Evolutionary conservation across 2,113 vertebrate species (phyloP).

Genomic region (Catharus fuscescens): DNA sequence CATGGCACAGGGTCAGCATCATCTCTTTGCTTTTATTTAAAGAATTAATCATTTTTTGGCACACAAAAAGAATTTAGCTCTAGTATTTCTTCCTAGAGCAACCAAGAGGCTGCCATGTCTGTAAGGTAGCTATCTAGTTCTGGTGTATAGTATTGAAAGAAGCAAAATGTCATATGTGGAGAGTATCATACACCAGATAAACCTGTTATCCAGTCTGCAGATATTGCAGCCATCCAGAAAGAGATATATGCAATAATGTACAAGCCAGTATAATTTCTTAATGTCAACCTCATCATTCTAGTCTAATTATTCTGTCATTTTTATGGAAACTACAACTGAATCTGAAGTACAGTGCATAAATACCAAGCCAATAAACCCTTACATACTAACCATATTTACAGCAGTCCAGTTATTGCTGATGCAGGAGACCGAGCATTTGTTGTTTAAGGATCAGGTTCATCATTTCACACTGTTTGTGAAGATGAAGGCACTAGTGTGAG

Average conservation of each 20-base stretch:
- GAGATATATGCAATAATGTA: neutral
- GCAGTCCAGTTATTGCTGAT: neutral
- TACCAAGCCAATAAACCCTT: neutral
- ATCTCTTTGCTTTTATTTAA: neutral
- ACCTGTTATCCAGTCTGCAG: neutral
- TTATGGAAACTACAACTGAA: neutral
- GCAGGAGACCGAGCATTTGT: neutral
- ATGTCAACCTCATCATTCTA: neutral
- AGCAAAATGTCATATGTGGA: neutral
- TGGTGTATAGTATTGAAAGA: neutral
- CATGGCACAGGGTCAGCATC: neutral
- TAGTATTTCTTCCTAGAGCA: neutral
- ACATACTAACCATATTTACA: neutral
- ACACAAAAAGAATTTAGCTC: neutral
- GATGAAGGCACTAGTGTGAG: neutral
- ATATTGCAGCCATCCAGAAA: neutral
- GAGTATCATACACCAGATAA: neutral
- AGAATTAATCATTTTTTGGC: neutral
- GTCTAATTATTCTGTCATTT: constrained; percentile 15
- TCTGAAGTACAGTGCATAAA: neutral
- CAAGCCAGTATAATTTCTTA: neutral
- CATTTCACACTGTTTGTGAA: neutral
- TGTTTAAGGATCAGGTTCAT: neutral
- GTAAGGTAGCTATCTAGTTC: neutral
- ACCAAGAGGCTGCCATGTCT: neutral